Evolutionary conservation across 92 coral and sea anemone genomes (phyloP).

Genomic region (Diadumene lineata): DNA sequence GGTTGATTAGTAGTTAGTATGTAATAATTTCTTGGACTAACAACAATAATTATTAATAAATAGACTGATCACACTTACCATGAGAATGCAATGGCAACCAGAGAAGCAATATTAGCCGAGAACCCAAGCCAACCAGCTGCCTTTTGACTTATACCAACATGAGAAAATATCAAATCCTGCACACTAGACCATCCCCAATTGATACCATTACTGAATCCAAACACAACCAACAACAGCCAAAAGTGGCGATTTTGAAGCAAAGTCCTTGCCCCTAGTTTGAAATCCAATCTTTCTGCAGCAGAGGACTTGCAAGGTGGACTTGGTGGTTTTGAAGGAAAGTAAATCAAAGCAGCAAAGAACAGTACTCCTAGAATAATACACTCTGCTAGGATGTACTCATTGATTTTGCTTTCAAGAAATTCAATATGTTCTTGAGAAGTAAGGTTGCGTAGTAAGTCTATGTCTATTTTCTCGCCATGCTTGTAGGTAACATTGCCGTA

Average conservation of each 20-base stretch:
- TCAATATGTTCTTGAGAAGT: conserved; percentile 61
- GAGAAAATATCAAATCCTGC: conserved; percentile 88
- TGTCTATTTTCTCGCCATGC: conserved; percentile 67
- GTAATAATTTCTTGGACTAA: background rate
- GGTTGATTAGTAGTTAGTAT: too few species aligned
- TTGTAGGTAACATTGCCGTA: conserved; percentile 73
- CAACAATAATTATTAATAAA: background rate
- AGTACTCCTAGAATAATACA: conserved; percentile 69
- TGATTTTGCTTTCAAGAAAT: conserved; percentile 71
- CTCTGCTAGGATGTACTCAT: conserved; percentile 78
- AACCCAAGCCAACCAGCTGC: conserved; percentile 99
- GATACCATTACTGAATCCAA: conserved; percentile 87
- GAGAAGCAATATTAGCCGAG: conserved; percentile 84
- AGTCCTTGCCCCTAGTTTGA: conserved; percentile 73
- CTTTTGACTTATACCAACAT: conserved; percentile 86
- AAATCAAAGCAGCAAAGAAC: conserved; percentile 68
- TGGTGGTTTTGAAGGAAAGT: conserved; percentile 96
- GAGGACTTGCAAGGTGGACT: conserved; percentile 92
- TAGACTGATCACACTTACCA: conserved; percentile 63
- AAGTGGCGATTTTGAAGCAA: conserved; percentile 73
- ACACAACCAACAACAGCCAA: conserved; percentile 64
- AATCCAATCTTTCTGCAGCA: conserved; percentile 80
- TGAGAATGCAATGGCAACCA: conserved; percentile 80
- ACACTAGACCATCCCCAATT: conserved; percentile 99
- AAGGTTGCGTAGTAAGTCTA: conserved; percentile 60